phyloP scores from a whole-genome alignment of 2,888 invertebrate species.

The Philhelius pedissequus region DNA sequence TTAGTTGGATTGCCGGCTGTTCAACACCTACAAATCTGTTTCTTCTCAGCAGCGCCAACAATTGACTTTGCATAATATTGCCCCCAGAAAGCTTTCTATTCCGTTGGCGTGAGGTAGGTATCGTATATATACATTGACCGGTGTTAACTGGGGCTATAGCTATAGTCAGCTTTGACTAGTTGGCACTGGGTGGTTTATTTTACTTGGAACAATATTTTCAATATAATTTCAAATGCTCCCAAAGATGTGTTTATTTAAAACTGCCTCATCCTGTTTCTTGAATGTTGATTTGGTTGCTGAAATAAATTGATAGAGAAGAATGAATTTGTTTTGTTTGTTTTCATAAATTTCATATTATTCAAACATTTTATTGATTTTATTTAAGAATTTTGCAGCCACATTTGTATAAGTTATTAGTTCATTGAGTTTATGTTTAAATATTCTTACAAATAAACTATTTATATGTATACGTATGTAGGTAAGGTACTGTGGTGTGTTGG shows the following conservation, averaged over 20 bases:
- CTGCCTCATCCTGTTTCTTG: conserved; percentile 34
- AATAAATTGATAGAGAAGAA: conserved; percentile 46
- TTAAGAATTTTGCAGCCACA: conserved; percentile 48
- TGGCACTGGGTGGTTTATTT: conserved; percentile 40
- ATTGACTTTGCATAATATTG: conserved; percentile 47
- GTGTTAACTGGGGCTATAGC: background rate
- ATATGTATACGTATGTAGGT: background rate
- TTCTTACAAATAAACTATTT: conserved; percentile 33
- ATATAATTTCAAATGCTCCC: conserved; percentile 38
- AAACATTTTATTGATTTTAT: conserved; percentile 68
- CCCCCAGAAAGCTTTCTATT: conserved; percentile 9
- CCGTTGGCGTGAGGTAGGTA: background rate
- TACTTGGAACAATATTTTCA: conserved; percentile 44
- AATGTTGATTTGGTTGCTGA: conserved; percentile 43
- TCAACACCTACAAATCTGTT: conserved; percentile 22
- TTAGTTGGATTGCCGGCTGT: background rate
- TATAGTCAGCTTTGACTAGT: no score
- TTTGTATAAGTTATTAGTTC: conserved; percentile 46
- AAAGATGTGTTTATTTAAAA: conserved; percentile 58
- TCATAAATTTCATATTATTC: conserved; percentile 61
- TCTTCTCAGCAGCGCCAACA: conserved; percentile 1
- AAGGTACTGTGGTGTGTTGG: background rate
- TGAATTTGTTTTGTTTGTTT: conserved; percentile 52
- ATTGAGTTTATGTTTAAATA: conserved; percentile 49
- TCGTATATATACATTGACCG: conserved; percentile 9